A percentile compares a stretch with the other conserved stretches of the same genome.
Conservation (phyloP, 1,140 invertebrate genomes). For the Manduca sexta region DNA sequence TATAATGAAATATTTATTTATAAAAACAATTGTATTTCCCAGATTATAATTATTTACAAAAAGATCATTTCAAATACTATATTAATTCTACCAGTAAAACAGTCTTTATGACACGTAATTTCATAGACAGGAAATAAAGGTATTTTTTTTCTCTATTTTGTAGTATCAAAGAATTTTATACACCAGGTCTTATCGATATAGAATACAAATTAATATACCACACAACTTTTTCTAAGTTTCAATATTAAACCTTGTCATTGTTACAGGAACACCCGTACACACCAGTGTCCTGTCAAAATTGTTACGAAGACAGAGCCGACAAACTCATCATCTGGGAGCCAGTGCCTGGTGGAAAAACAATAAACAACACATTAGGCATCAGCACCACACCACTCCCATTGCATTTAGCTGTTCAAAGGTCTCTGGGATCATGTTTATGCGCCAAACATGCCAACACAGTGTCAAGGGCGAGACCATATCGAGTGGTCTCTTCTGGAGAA, state of each 20-base stretch:
- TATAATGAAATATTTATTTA: too few species aligned
- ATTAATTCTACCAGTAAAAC: too few species aligned
- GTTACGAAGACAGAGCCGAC: slow-evolving; percentile 88
- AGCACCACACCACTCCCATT: slow-evolving; percentile 72
- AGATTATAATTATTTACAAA: too few species aligned
- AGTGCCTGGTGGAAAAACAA: slow-evolving; percentile 56
- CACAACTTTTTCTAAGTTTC: too few species aligned
- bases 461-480: slow-evolving; percentile 73
- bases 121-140: too few species aligned
- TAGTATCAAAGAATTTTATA: too few species aligned
- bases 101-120: too few species aligned
- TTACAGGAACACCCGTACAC: slow-evolving; percentile 83
- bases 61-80: too few species aligned
- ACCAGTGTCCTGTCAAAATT: slow-evolving; percentile 84
- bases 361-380: slow-evolving; percentile 36
- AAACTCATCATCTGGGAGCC: slow-evolving; percentile 86
- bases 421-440: slow-evolving; percentile 77
- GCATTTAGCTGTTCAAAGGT: slow-evolving; percentile 71
- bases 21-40: too few species aligned
- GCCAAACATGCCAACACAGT: slow-evolving; percentile 74
- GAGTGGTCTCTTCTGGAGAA: slow-evolving; percentile 84
- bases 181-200: too few species aligned
- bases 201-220: too few species aligned
- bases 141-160: too few species aligned
- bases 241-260: not conserved